Evolutionary conservation across 2,888 invertebrate genomes (phyloP).

Genomic region (Taphrorychus bicolor): DNA sequence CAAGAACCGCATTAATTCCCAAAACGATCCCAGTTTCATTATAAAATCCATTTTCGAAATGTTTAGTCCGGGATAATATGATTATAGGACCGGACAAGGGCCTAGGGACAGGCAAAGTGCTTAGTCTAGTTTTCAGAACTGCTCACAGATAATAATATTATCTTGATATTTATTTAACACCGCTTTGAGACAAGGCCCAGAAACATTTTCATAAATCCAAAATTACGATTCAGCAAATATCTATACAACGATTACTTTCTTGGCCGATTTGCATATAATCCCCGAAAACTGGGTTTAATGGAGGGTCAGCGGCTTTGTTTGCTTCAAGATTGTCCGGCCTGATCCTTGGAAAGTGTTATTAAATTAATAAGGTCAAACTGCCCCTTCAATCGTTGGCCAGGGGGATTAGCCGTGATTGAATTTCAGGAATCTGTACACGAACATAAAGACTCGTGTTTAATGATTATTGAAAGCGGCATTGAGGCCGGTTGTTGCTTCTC

Average conservation of each 20-base stretch:
- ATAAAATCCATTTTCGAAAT: constrained; percentile 19
- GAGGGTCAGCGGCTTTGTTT: constrained; percentile 22
- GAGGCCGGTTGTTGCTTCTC: no score
- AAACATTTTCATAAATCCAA: not conserved
- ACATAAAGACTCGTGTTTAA: not conserved
- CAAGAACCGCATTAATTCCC: constrained; percentile 6
- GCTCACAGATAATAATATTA: no score
- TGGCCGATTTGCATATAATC: constrained; percentile 13
- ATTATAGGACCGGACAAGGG: constrained; percentile 22
- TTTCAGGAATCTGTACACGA: not conserved
- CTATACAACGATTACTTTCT: constrained; percentile 1
- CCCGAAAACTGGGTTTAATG: constrained; percentile 22
- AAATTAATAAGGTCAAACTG: not conserved
- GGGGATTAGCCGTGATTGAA: not conserved
- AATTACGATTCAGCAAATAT: not conserved
- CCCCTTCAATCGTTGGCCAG: not conserved
- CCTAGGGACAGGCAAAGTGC: constrained; percentile 29
- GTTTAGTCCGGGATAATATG: constrained; percentile 21
- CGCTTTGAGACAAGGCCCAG: not conserved
- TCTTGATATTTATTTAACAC: not conserved
- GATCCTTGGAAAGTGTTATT: not conserved
- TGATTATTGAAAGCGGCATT: no score
- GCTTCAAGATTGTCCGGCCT: constrained; percentile 12
- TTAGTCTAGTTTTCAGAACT: constrained; percentile 23
- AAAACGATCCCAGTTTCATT: not conserved